Evolutionary conservation across 30 jellyfish, hydroid and myxozoan genomes (phyloP).

Genomic region (Hydractinia symbiolongicarpus): DNA sequence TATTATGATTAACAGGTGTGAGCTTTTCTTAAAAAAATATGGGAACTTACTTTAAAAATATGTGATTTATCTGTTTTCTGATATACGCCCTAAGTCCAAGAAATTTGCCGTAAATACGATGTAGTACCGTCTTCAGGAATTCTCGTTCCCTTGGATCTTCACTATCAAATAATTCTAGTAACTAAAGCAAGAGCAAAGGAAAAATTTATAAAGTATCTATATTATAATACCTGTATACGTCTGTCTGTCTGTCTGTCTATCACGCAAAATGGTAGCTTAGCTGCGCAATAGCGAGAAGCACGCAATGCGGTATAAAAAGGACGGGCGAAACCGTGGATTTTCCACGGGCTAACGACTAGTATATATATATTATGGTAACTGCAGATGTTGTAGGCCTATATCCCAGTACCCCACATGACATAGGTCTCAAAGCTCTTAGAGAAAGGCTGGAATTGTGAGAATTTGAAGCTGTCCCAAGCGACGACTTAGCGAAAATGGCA

Average conservation of each 20-base stretch:
- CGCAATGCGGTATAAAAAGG: no score
- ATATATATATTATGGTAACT: background rate
- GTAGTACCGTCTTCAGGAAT: constrained; percentile 89
- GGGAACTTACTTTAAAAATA: constrained; percentile 66
- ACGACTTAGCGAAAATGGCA: background rate
- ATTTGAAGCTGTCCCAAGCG: background rate
- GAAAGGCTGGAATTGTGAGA: background rate
- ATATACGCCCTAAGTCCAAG: constrained; percentile 91
- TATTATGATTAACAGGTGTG: no score
- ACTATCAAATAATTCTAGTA: constrained; percentile 90
- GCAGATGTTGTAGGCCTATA: background rate
- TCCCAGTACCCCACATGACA: background rate
- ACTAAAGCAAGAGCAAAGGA: constrained; percentile 29
- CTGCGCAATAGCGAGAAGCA: no score
- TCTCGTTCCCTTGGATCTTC: constrained; percentile 99
- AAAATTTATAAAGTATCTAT: no score
- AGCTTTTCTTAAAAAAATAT: background rate
- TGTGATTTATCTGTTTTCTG: constrained; percentile 82
- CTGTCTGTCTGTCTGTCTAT: no score
- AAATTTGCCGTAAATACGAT: constrained; percentile 95
- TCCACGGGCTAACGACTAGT: no score
- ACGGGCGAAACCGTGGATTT: no score
- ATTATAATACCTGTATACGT: no score
- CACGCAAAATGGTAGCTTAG: no score
- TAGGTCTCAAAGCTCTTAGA: background rate